Percentiles rank a stretch among this genome's conserved stretches.
Evolutionary conservation across 1,140 invertebrate genomes (phyloP).

Genomic region (Pseudomyrmex cubaensis): DNA sequence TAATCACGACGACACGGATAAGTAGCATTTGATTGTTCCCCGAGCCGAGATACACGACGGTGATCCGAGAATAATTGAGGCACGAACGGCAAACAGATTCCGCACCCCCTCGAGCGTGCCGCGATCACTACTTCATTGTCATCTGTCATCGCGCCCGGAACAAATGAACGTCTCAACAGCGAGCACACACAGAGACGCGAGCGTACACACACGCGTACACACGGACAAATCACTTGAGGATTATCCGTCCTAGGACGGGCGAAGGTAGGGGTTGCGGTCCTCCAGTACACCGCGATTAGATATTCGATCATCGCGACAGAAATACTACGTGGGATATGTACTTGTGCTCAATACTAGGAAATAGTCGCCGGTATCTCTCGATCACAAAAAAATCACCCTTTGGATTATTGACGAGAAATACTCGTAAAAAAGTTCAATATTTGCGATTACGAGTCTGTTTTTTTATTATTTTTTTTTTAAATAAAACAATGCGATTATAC

Average conservation of each 20-base stretch:
- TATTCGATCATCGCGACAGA: slow-evolving; percentile 22
- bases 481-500: no score
- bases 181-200: not conserved
- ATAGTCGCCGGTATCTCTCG: no score
- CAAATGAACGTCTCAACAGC: slow-evolving; percentile 82
- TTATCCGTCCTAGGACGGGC: slow-evolving; percentile 77
- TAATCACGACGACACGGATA: slow-evolving; percentile 69
- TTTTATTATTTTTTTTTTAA: no score
- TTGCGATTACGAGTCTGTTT: no score
- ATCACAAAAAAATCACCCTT: no score
- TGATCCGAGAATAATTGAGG: slow-evolving; percentile 85
- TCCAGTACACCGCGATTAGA: slow-evolving; percentile 17
- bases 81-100: slow-evolving; percentile 83
- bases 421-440: no score
- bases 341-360: no score
- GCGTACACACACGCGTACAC: not conserved
- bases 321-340: not conserved
- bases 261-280: slow-evolving; percentile 27
- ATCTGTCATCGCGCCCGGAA: slow-evolving; percentile 83
- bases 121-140: slow-evolving; percentile 82
- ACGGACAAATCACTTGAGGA: slow-evolving; percentile 81
- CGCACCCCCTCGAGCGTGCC: slow-evolving; percentile 66
- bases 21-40: slow-evolving; percentile 71
- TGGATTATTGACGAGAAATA: no score
- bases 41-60: slow-evolving; percentile 78